Evolutionary conservation across 2,888 invertebrate genomes (phyloP).

Genomic region (Exocentrus adspersus): DNA sequence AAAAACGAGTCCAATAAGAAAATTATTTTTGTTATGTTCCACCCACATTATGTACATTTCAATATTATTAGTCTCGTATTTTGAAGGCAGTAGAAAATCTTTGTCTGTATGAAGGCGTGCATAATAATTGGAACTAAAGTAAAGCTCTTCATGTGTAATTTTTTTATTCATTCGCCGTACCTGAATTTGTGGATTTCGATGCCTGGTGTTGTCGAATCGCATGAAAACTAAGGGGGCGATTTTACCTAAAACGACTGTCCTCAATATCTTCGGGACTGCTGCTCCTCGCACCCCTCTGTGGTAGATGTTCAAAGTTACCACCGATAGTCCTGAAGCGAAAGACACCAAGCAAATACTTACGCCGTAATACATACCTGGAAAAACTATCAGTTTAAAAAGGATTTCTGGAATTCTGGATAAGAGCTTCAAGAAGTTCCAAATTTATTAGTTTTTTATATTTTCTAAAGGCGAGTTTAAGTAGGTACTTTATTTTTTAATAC

Average conservation of each 20-base stretch:
- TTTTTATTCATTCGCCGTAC: too few species aligned
- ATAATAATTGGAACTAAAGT: too few species aligned
- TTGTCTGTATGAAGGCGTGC: too few species aligned
- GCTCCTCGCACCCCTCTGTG: conserved; percentile 85
- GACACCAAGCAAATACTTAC: conserved; percentile 85
- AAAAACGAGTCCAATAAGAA: conserved; percentile 1
- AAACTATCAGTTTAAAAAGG: not conserved
- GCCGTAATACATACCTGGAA: conserved; percentile 82
- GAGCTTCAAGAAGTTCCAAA: too few species aligned
- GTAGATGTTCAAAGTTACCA: conserved; percentile 86
- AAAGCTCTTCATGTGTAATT: too few species aligned
- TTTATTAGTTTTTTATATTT: too few species aligned
- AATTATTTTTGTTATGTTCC: not conserved
- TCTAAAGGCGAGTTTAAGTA: too few species aligned
- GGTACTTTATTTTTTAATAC: too few species aligned
- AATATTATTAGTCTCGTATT: too few species aligned
- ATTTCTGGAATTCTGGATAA: too few species aligned
- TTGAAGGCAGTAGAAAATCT: too few species aligned
- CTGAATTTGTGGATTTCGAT: conserved; percentile 54
- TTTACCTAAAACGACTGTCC: conserved; percentile 78
- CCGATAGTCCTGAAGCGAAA: conserved; percentile 82
- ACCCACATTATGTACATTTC: not conserved
- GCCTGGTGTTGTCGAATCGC: conserved; percentile 69
- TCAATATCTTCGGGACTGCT: conserved; percentile 77
- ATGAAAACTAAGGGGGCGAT: conserved; percentile 79